Base-by-base conservation (phyloP, 2,797 vertebrate species). In the Crax fasciolata region DNA sequence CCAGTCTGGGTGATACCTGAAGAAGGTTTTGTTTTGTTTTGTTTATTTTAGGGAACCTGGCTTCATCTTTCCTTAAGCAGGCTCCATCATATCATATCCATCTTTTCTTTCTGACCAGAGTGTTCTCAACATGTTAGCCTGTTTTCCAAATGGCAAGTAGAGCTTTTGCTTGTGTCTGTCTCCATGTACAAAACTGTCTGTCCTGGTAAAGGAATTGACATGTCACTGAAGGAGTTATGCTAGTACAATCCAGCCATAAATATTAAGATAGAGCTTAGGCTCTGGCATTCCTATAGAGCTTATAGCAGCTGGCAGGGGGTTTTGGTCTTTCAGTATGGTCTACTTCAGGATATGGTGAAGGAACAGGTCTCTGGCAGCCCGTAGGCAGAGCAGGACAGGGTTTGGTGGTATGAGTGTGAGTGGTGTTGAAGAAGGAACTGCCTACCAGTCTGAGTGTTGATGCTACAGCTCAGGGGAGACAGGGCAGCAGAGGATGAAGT, bases 41-140 rank as follows among this genome's bases (percentile, higher is more conserved):
- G 21, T 27, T 63, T 73, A 5, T 82, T 74, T 82, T 80, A 77
- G 43, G 54, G 87, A 89, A 67, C 3, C 1, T 68, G 28, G 4
- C 11, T 89, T 85, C 15, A 70, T 43, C 19, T 76, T 73, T 74
- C 28, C n/a, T 71, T 9, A 11, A 72, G 80, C 23, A 78, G 54
- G 20, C 2, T 67, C 52, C 0, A 0, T 14, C 28, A 11, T 59
- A 51, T 48, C 85, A 52, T 9, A 35, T 35, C 35, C 35, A 35
- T 23, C 63, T 90, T 44, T n/a, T 74, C 10, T 32, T 62, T 66
- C 35, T 67, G 27, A 30, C 4, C 24, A 55, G 46, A 44, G 8
- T 10, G 9, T 3, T 65, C 15, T 43, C 38, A 63, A 8, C 1
- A 0, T n/a, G 13, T 57, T 38, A 74, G 9, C n/a, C 32, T 84